A percentile compares a stretch with the other conserved stretches of the same genome.
Evolutionary conservation across 2,113 vertebrate genomes (phyloP).

Genomic region (Lepus timidus): DNA sequence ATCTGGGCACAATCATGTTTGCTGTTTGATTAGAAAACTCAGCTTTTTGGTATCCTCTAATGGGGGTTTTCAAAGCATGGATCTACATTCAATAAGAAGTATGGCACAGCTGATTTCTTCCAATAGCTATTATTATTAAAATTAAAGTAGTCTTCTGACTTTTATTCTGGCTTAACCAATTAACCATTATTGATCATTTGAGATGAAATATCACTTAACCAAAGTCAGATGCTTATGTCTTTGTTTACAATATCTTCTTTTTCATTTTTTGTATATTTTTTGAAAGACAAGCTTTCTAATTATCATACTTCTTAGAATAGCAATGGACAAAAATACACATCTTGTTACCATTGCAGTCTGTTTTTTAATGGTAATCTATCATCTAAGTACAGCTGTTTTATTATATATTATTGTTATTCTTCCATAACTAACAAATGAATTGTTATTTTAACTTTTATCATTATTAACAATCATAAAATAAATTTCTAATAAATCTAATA

Average conservation of each 20-base stretch:
- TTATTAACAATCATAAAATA: background rate
- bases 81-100: background rate
- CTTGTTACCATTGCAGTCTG: background rate
- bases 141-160: background rate
- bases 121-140: background rate
- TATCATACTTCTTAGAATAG: constrained; percentile 8
- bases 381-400: background rate
- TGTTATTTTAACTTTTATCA: constrained; percentile 35
- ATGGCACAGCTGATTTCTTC: background rate
- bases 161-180: background rate
- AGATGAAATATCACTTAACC: background rate
- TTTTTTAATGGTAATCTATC: background rate
- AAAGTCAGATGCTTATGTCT: background rate
- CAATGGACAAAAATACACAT: background rate
- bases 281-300: constrained; percentile 34
- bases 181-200: background rate
- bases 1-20: background rate
- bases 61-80: background rate
- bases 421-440: background rate
- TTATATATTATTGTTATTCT: background rate
- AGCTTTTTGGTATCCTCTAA: background rate
- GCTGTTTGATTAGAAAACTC: background rate
- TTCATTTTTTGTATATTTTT: background rate
- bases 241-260: constrained; percentile 11
- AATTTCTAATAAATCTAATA: background rate